Base-by-base conservation (phyloP, 2,888 invertebrate genomes). In the Drosophila affinis region DNA sequence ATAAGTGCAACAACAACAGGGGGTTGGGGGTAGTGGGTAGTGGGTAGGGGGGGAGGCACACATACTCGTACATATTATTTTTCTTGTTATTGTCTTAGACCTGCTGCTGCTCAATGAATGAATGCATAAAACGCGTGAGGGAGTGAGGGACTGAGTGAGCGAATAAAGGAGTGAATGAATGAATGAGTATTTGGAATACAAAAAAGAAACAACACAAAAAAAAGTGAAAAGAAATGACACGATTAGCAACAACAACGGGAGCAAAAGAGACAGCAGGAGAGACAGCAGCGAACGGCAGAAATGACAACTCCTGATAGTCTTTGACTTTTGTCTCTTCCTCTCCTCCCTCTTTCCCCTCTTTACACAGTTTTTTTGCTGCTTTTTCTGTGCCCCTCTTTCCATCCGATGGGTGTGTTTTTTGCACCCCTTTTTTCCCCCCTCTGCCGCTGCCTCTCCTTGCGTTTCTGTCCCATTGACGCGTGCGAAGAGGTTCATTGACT, bases 401-500 rank as follows among this genome's bases (percentile, higher is more conserved):
- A 12, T 17, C 18, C 6, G 53, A 12, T 39, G 39, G 14, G 9
- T 48, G 12, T 48, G 24, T 48, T 48, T 3, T 21, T 24, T 24
- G 21, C 24, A 24, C 21, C 21, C 17, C 46, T 63, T 62, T 29
- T 18, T 3, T 14, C 14, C 39, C 39, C 14, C 52, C 58, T 54
- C 55, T 71, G 18, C 53, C 21, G 54, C 39, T 17, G 54, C 29
- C 18, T 24, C 24, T 24, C 24, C 3, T 21, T 24, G 24, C 24
- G 51, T 44, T 52, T 75, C 72, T 72, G 78, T 53, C 79, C 32
- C 74, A 74, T 63, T 72, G 73, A 72, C 61, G 73, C 73, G 61
- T 49, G 46, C 48, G 70, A 67, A 54, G 63, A 69, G 86, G 83
- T 84, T 84, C 83, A 84, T 87, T 84, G 83, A 84, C 83, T 84